Base-by-base conservation (phyloP, 2,888 invertebrate species). In the Cryptocephalus moraei region DNA sequence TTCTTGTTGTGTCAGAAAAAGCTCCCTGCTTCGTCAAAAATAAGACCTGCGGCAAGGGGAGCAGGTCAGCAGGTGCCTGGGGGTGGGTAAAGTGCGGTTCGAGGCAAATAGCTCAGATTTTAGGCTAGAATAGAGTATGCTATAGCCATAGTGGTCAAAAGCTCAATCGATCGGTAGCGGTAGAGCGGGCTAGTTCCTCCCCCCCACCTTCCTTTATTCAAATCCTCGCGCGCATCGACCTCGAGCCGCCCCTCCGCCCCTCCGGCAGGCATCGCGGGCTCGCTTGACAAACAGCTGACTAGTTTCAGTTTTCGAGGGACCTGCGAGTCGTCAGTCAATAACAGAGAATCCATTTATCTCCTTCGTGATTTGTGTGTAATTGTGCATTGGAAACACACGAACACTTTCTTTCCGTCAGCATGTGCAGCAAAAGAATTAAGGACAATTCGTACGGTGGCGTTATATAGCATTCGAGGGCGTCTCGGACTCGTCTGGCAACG, bases 231-330 rank as follows among this genome's bases (percentile, higher is more conserved):
- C 43, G 46, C 48, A 47, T 47, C 33, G 8, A 10, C 54, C 47
- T 36, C 44, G 40, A 22, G 43, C 40, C 46, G 39, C 49, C 45
- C 48, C 43, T 38, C 51, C 46, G 13, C 49, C 13, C 39, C 22
- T 39, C 46, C 44, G 49, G 44, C 41, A 43, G 49, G 46, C 6
- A 22, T 48, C 48, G 49, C 49, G 50, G 43, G 36, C 32, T 42
- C 45, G 42, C 46, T 60, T 62, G 62, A 62, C 61, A 62, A 64
- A 64, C 64, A 64, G 64, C 65, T 65, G 65, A 65, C 61, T 59
- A 54, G 54, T 33, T 11, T 33, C 32, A 59, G 56, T 61, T 59
- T 54, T 52, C 53, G 54, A 57, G 52, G 56, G 60, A 56, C 61
- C 52, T 55, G 55, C 49, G 53, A 55, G 40, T 54, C 60, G 60